Evolutionary conservation across 2,888 invertebrate genomes (phyloP).

Genomic region (Himalopsyche kuldschensis): DNA sequence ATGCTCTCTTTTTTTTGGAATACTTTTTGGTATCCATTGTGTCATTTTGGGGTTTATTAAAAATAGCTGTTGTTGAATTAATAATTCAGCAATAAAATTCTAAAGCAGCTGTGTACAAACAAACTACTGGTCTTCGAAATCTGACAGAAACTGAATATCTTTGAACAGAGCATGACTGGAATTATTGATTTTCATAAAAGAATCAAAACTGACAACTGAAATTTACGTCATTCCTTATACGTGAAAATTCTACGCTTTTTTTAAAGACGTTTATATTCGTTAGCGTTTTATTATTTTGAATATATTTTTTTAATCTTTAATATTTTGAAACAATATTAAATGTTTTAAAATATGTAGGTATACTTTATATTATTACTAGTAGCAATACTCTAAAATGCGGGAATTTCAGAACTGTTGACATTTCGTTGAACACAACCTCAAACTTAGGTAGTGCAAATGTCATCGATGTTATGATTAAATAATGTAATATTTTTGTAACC

Average conservation of each 20-base stretch:
- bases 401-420: not conserved
- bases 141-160: conserved; percentile 8
- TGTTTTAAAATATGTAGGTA: too few species aligned
- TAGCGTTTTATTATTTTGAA: too few species aligned
- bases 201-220: not conserved
- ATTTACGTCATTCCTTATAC: too few species aligned
- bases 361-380: not conserved
- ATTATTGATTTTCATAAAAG: conserved; percentile 30
- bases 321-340: too few species aligned
- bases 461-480: not conserved
- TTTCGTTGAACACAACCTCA: not conserved
- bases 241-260: too few species aligned
- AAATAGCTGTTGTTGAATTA: not conserved
- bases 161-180: conserved; percentile 35
- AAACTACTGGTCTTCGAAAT: conserved; percentile 1
- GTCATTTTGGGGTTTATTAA: conserved; percentile 15
- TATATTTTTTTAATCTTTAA: too few species aligned
- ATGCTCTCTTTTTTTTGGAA: conserved; percentile 7
- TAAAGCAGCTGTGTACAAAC: conserved; percentile 31
- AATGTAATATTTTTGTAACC: not conserved
- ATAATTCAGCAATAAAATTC: conserved; percentile 9
- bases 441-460: not conserved
- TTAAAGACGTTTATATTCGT: too few species aligned
- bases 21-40: conserved; percentile 12
- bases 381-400: not conserved